Base-by-base conservation (phyloP, 1,140 invertebrate species). In the Achroia grisella region DNA sequence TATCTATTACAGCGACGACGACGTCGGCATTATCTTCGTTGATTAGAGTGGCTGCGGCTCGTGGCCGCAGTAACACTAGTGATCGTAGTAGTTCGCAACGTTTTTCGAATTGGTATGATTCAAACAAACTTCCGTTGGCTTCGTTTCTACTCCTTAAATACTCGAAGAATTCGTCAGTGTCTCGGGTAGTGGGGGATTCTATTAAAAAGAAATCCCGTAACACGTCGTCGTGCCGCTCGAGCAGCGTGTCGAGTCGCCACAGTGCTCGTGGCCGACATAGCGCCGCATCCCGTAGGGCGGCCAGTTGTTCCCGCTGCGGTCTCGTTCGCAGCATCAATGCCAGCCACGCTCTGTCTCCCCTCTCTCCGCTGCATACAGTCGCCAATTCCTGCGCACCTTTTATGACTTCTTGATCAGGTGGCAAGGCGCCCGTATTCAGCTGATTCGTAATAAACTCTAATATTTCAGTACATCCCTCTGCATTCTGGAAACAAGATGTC, bases 131-230 rank as follows among this genome's bases (percentile, higher is more conserved):
- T 12, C 55, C 54, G 39, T 61, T 54, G 10, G 34, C 43, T 8
- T 44, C 32, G 10, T 51, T 36, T 23, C 48, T 31, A 8, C 66
- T 56, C 44, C 67, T 58, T 10, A 87, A 55, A 44, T 86, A 86
- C 13, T 78, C 72, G 31, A 86, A 82, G 13, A 87, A 56, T 56
- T 87, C 83, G 37, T 83, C 72, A 4, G 80, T 30, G 28, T 84
- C 80, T 15, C 40, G 39, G 14, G 59, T 45, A 8, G 81, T 74
- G 0, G 70, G 77, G 0, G 53, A 12, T 11, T 62, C 57, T 30
- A 83, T 79, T 37, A 71, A 40, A 36, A 85, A 78, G 44, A 85
- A 85, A 4, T 83, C 44, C 31, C 61, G 48, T 9, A 86, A 23
- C 12, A 69, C 74, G 3, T 67, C 52, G 8, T 69, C 55, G 34